Percentiles rank a stretch among this genome's conserved stretches.
Conservation (phyloP, 2,888 invertebrate species). For the Athalia cordata region DNA sequence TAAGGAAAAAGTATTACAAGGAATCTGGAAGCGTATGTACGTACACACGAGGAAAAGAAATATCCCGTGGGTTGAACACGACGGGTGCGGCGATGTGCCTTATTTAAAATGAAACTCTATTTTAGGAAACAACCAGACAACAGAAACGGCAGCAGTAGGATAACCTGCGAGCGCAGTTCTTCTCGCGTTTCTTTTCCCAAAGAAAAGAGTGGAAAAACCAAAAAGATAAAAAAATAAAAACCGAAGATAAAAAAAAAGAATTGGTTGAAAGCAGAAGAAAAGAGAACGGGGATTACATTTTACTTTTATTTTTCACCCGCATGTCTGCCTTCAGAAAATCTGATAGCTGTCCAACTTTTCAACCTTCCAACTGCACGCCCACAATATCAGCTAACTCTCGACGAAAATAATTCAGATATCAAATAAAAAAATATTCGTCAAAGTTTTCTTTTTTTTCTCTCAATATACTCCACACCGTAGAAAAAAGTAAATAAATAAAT, state of each 20-base stretch:
- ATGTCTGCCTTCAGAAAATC: slow-evolving; percentile 9
- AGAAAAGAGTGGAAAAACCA: not conserved
- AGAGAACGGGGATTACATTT: slow-evolving; percentile 25
- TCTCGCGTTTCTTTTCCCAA: not conserved
- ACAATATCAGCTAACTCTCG: not conserved
- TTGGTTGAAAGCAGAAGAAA: not conserved
- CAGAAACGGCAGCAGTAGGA: not conserved
- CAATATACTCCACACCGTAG: no score
- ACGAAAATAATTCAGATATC: not conserved
- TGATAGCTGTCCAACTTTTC: slow-evolving; percentile 19
- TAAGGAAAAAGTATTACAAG: not conserved
- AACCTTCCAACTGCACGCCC: slow-evolving; percentile 19
- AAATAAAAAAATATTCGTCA: not conserved
- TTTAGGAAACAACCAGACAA: slow-evolving; percentile 16
- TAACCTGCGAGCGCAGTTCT: not conserved
- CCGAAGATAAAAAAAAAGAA: no score
- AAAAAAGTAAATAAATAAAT: no score
- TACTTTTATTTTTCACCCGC: slow-evolving; percentile 22
- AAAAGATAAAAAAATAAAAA: no score
- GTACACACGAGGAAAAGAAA: slow-evolving; percentile 1
- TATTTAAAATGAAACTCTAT: slow-evolving; percentile 31
- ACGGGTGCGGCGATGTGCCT: not conserved
- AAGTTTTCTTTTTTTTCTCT: no score
- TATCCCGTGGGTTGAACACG: not conserved
- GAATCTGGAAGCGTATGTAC: not conserved